A percentile compares a stretch with the other conserved stretches of the same genome.
Evolutionary conservation across 2,888 invertebrate genomes (phyloP).

Genomic region (Phengaris arion): DNA sequence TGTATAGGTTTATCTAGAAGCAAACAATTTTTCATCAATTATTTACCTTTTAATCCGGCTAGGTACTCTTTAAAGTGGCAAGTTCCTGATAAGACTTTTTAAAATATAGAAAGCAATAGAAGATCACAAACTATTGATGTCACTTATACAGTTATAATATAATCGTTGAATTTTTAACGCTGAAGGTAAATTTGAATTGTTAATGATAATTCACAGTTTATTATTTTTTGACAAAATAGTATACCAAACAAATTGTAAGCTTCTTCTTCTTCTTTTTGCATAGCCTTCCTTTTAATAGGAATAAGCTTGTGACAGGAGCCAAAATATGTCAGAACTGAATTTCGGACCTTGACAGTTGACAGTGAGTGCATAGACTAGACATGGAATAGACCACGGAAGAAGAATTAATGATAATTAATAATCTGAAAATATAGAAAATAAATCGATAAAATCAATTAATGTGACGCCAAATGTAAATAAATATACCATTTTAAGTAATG

Average conservation of each 20-base stretch:
- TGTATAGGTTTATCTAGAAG: not conserved
- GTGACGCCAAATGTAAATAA: no score
- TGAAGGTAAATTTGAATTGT: not conserved
- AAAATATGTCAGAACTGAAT: not conserved
- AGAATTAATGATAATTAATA: no score
- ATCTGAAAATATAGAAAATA: no score
- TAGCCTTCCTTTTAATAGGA: no score
- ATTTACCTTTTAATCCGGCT: not conserved
- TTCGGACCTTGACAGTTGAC: not conserved
- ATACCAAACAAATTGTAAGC: not conserved
- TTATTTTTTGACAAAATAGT: not conserved
- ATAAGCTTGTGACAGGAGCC: no score
- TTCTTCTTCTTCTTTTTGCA: no score
- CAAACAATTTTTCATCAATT: not conserved
- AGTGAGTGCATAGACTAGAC: not conserved
- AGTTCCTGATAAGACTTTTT: not conserved
- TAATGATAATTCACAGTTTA: not conserved
- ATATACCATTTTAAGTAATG: no score
- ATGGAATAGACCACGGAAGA: no score
- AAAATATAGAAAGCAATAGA: not conserved
- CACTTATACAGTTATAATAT: not conserved
- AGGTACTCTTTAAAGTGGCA: not conserved
- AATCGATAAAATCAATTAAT: no score
- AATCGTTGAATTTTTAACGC: not conserved
- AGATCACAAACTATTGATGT: not conserved